These are phyloP conservation scores for Spheniscus humboldti DNA, from an alignment of 2,797 vertebrate genomes.

Conservation along the genomic window DNA sequence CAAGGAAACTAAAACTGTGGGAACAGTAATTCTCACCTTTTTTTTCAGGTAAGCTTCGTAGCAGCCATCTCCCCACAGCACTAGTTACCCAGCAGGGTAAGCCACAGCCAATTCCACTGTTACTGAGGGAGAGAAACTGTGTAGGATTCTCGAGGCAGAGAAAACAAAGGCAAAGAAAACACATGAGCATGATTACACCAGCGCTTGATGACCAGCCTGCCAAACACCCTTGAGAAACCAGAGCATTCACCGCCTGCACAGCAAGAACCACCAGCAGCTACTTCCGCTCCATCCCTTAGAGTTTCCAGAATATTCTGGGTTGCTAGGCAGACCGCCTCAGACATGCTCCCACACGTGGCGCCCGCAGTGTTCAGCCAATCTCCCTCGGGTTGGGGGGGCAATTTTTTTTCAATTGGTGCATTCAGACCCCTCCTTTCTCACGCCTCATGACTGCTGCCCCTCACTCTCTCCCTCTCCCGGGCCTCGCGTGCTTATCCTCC, in stretches of 20 bases:
- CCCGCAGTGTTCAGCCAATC: not conserved
- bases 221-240: too few species aligned
- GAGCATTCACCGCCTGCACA: fast-evolving
- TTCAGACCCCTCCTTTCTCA: not conserved
- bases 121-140: fast-evolving
- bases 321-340: fast-evolving
- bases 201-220: fast-evolving
- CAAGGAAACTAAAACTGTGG: not conserved
- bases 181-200: fast-evolving
- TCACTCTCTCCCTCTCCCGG: fast-evolving
- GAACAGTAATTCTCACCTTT: not conserved
- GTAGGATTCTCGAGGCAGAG: too few species aligned
- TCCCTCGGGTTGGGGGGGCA: fast-evolving
- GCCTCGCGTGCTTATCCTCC: fast-evolving
- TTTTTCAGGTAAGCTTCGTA: not conserved
- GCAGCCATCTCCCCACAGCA: not conserved
- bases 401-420: not conserved
- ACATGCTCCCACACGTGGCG: fast-evolving
- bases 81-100: not conserved
- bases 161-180: not conserved
- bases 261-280: fast-evolving
- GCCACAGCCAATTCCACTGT: fast-evolving
- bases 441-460: fast-evolving
- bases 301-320: not conserved
- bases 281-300: fast-evolving